Evolutionary conservation across 2,113 vertebrate species (phyloP).

Genomic region (Channa maculata): DNA sequence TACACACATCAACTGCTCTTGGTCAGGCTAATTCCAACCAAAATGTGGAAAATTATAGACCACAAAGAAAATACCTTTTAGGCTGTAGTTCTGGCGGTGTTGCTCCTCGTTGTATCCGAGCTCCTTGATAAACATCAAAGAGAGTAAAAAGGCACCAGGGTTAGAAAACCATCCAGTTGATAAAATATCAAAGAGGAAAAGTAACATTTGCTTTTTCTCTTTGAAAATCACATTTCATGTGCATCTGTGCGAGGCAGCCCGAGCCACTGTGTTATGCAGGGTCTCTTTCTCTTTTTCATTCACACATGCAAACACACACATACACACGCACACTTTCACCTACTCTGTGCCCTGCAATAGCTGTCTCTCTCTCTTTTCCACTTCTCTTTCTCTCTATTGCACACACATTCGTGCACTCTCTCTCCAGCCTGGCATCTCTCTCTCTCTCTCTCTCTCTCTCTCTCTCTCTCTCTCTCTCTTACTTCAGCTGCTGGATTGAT

Average conservation of each 20-base stretch:
- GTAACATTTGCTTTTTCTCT: conserved; percentile 36
- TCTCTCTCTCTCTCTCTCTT: conserved; percentile 31
- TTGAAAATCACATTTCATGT: conserved; percentile 62
- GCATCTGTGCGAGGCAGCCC: conserved; percentile 53
- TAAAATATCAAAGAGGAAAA: conserved; percentile 42
- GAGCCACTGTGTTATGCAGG: conserved; percentile 58
- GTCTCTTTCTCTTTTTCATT: conserved; percentile 56
- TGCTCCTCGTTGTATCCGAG: conserved; percentile 63
- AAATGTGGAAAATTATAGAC: not conserved
- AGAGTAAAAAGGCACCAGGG: conserved; percentile 35
- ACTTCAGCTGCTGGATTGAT: conserved; percentile 54
- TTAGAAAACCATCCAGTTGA: conserved; percentile 62
- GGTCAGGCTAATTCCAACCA: not conserved
- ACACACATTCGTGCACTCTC: no score
- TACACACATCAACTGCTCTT: not conserved
- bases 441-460: conserved; percentile 54
- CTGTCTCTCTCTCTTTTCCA: conserved; percentile 24
- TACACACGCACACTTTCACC: conserved; percentile 65
- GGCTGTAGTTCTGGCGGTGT: conserved; percentile 45
- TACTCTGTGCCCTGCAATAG: conserved; percentile 59
- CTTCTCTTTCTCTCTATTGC: conserved; percentile 28
- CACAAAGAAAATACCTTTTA: conserved; percentile 68
- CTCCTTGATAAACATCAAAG: conserved; percentile 69
- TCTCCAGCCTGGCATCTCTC: conserved; percentile 7
- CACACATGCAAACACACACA: conserved; percentile 52